These are phyloP conservation scores for Leptocoma aspasia DNA, from an alignment of 2,113 vertebrate genomes.

Conservation along the genomic window DNA sequence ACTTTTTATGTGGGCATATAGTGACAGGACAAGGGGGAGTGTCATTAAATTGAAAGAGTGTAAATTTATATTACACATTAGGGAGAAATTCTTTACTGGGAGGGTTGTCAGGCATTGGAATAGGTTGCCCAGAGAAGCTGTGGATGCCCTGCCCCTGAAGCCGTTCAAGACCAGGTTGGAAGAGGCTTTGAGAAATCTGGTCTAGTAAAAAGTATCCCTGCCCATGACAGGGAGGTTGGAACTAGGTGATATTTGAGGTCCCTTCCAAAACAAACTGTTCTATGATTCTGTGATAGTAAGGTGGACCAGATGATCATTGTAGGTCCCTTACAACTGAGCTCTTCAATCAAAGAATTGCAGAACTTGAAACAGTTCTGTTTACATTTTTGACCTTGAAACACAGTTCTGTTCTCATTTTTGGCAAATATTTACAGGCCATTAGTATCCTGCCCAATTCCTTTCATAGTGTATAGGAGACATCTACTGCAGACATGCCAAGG, in stretches of 20 bases:
- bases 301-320: background rate
- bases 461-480: background rate
- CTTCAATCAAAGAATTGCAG: background rate
- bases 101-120: background rate
- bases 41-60: background rate
- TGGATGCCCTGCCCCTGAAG: background rate
- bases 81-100: background rate
- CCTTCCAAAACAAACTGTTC: background rate
- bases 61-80: background rate
- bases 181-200: background rate
- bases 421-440: background rate
- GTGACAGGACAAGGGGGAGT: background rate
- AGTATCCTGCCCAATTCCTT: background rate
- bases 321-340: background rate
- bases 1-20: background rate
- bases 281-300: background rate
- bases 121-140: background rate
- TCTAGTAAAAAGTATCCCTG: background rate
- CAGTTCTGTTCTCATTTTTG: background rate
- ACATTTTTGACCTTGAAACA: background rate
- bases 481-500: background rate
- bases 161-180: background rate
- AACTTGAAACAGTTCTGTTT: background rate
- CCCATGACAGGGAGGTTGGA: accelerated
- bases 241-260: background rate